Conservation (phyloP, 1,140 invertebrate species). For the Caerostris darwini region DNA sequence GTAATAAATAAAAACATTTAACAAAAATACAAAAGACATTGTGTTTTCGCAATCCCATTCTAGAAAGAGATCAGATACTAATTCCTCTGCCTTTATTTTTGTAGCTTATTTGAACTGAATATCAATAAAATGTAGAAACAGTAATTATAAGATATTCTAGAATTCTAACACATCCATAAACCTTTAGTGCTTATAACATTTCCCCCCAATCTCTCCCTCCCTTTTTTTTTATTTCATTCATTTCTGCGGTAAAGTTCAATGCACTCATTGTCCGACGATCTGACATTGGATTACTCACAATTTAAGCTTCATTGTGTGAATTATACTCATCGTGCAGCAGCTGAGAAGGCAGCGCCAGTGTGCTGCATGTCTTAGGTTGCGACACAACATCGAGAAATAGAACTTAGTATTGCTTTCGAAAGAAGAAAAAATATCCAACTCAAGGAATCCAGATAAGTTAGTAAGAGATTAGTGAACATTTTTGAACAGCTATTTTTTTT, state of each 20-base stretch:
- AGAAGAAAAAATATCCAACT: background rate
- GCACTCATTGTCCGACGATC: constrained; percentile 44
- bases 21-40: background rate
- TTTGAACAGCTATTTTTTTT: background rate
- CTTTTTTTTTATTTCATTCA: background rate
- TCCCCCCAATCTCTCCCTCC: background rate
- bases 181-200: background rate
- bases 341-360: background rate
- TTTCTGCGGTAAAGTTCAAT: constrained; percentile 44
- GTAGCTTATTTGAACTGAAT: background rate
- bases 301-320: constrained; percentile 46
- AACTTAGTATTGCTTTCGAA: background rate
- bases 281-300: constrained; percentile 61
- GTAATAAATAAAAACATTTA: background rate
- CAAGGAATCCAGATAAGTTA: background rate
- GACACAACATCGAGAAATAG: background rate
- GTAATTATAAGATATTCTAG: background rate
- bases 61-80: too few species aligned
- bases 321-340: constrained; percentile 8
- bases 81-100: background rate
- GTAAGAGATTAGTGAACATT: background rate
- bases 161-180: constrained; percentile 2
- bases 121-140: background rate
- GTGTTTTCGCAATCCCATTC: background rate
- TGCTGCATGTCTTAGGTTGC: background rate